phyloP scores from a whole-genome alignment of 2,113 vertebrate species.

The Myanophis thanlyinensis region DNA sequence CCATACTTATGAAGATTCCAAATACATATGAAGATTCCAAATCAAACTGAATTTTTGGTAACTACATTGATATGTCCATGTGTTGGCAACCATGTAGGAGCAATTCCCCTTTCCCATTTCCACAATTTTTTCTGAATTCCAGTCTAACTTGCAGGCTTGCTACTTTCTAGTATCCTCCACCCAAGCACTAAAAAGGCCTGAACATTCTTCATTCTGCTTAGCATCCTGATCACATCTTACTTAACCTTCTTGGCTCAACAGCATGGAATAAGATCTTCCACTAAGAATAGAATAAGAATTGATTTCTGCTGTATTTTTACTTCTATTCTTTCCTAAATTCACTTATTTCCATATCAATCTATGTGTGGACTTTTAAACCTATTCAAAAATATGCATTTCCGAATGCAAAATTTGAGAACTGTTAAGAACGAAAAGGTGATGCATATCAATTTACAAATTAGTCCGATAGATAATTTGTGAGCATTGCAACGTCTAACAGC shows the following conservation, averaged over 20 bases:
- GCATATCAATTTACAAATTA: background rate
- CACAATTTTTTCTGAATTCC: background rate
- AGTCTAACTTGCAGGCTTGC: background rate
- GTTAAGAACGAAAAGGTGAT: background rate
- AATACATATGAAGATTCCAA: background rate
- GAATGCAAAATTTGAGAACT: background rate
- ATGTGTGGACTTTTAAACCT: background rate
- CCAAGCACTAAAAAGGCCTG: background rate
- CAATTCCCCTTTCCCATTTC: background rate
- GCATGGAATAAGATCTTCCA: background rate
- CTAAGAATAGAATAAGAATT: background rate
- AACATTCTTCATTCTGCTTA: background rate
- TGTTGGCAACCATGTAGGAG: background rate
- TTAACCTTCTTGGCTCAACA: background rate
- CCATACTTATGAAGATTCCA: background rate
- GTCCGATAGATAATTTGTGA: background rate
- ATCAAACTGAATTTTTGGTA: background rate
- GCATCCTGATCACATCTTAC: slow-evolving; percentile 1
- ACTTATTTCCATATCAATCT: background rate
- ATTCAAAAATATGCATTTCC: background rate
- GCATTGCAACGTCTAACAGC: background rate
- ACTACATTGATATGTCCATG: background rate
- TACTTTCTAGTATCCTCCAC: background rate
- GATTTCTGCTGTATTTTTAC: background rate
- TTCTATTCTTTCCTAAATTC: background rate